These are phyloP conservation scores for Epizoanthus rinbou DNA, from an alignment of 92 coral and sea anemone genomes.

Conservation along the genomic window DNA sequence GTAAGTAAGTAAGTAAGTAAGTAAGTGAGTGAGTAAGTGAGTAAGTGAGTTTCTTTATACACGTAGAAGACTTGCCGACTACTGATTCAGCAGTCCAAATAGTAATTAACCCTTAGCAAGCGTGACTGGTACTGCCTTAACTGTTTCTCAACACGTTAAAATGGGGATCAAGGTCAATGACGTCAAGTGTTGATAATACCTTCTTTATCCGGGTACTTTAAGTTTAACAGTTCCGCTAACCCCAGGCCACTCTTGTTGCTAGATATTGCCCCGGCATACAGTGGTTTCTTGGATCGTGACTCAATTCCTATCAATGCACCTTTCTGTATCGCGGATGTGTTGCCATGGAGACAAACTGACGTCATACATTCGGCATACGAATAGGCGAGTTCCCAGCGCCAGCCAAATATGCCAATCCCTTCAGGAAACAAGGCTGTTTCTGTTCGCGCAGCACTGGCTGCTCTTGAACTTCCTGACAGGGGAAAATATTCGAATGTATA, in stretches of 20 bases:
- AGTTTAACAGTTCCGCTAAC: constrained; percentile 67
- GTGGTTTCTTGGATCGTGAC: constrained; percentile 61
- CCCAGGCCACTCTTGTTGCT: constrained; percentile 69
- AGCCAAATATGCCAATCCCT: constrained; percentile 69
- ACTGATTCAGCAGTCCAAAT: too few species aligned
- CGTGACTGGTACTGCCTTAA: too few species aligned
- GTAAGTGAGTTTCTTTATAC: too few species aligned
- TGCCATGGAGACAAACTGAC: constrained; percentile 84
- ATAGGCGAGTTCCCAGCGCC: constrained; percentile 98
- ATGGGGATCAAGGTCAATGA: too few species aligned
- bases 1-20: too few species aligned
- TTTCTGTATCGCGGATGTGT: constrained; percentile 86
- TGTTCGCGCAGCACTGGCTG: constrained; percentile 51
- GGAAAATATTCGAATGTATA: neutral
- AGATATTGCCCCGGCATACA: constrained; percentile 53
- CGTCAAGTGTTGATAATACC: constrained; percentile 37
- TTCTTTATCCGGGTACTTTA: constrained; percentile 64
- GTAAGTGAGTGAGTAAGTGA: too few species aligned
- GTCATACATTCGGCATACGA: constrained; percentile 90
- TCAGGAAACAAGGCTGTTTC: constrained; percentile 65
- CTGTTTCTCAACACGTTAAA: too few species aligned
- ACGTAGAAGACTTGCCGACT: too few species aligned
- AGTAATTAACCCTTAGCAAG: too few species aligned
- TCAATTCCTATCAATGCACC: constrained; percentile 85
- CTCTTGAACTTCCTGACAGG: constrained; percentile 32